Evolutionary conservation across 2,888 invertebrate species (phyloP), one percentile per base, ranked within the genome.

Genomic region (Synergus gifuensis): DNA sequence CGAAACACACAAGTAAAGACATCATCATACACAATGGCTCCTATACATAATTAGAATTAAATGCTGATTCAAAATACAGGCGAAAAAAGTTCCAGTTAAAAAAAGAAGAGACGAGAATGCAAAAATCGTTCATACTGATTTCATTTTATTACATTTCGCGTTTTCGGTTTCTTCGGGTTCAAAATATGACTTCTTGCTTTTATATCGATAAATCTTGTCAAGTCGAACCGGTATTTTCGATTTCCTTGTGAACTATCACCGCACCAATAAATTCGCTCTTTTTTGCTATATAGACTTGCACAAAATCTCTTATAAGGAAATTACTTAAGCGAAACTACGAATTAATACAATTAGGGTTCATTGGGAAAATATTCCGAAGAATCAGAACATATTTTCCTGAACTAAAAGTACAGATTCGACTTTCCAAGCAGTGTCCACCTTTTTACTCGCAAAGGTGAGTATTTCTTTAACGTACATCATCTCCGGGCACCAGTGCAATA

Each of bases 181-280:
- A 90, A 90, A 90, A 89, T 90, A 90, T 87, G 87, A 87, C 86
- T 89, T 87, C 79, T 83, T 83, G 67, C 81, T 86, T 46, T 87
- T 86, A 87, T 82, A 87, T 86, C 82, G 85, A 86, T 86, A 83
- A 85, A 87, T 83, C 86, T 88, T 85, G 84, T 85, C 83, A 84
- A 86, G 86, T 86, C 87, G 86, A 86, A 88, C 82, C 85, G 84
- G 85, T 83, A 85, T 83, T 86, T 82, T 82, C 66, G 76, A 28
- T 14, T 69, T 14, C 8, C 28, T 49, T 44, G 42, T 44, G 44
- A 46, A 46, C 9, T 36, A 64, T 77, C 49, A 54, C 5, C 66
- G 64, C 36, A 67, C 54, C 42, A 14, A 36, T n/a, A 36, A 22
- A 73, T 73, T 73, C 36, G 36, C 36, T n/a, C n/a, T 54, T n/a